phyloP scores from a whole-genome alignment of 2,113 vertebrate species.

The Ptyas mucosa region DNA sequence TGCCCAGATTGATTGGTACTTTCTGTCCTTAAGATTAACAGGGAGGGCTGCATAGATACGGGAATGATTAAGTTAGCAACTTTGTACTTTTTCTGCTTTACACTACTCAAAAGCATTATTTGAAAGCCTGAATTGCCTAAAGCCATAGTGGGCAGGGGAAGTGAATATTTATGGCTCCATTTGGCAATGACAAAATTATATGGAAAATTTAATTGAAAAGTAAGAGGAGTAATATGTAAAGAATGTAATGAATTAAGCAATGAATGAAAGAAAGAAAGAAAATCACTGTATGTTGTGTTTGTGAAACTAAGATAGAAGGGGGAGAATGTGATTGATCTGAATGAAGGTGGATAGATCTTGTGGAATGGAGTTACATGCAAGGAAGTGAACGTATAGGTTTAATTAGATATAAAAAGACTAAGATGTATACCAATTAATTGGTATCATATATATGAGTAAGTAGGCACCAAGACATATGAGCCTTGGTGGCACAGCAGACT shows the following conservation, averaged over 20 bases:
- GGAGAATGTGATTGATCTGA: background rate
- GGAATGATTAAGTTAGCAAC: background rate
- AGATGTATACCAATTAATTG: too few species aligned
- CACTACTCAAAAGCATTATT: background rate
- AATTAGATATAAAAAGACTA: background rate
- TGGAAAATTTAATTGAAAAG: background rate
- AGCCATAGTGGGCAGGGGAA: too few species aligned
- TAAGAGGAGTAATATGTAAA: background rate
- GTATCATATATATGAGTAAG: background rate
- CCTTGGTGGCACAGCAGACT: too few species aligned
- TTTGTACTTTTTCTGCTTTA: background rate
- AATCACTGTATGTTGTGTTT: background rate
- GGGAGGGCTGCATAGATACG: background rate
- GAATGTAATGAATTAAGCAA: background rate
- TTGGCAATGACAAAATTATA: background rate
- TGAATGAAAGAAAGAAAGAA: background rate
- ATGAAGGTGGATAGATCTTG: background rate
- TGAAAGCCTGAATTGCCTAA: too few species aligned
- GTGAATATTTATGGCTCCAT: background rate
- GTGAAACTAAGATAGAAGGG: background rate
- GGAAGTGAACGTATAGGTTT: background rate
- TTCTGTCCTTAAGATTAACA: background rate
- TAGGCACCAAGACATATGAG: too few species aligned
- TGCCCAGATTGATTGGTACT: background rate
- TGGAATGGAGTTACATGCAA: background rate